Evolutionary conservation across 2,113 vertebrate species (phyloP), one percentile per base, ranked within the genome.

Genomic region (Microtus ochrogaster): DNA sequence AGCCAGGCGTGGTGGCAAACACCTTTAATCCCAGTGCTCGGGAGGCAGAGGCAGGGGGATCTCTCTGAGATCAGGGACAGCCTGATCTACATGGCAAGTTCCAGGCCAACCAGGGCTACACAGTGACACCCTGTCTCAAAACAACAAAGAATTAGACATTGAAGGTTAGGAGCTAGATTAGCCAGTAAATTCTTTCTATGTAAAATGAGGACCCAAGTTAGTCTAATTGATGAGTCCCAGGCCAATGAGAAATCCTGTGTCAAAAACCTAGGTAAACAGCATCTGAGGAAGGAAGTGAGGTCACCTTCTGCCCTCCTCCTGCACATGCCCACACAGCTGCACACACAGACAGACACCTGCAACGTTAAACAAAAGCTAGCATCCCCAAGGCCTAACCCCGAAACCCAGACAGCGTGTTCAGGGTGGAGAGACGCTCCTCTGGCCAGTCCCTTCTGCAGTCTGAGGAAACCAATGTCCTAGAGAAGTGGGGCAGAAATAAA

Each of bases 401-500:
- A 89, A 88, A 39, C 72, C 28, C 90, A 77, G 93, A 89, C 52
- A 9, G 47, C 55, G 30, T 13, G 7, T 0, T 13, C 72, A 47
- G 79, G 79, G 33, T 58, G 21, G 55, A 14, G 14, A 9, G 24
- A 63, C 30, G 33, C 61, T 41, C 87, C 61, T 26, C 82, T 49
- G 8, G 55, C 74, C 7, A 7, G 11, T 61, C 1, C 82, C 72
- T 52, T 90, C 65, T 41, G 85, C 66, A 86, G 94, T 66, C 89
- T 39, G 95, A 94, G 68, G 88, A 73, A 76, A n/a, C 1, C 12
- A 39, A 68, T 6, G 58, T 74, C 77, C 93, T 9, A 39, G 28
- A 66, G 85, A 91, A 87, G 47, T 61, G 22, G 68, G 21, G 39
- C 24, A 1, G 83, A 65, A 79, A 97, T 96, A 95, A 97, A 97